A percentile compares a stretch with the other conserved stretches of the same genome.
Conservation (phyloP, 1,140 invertebrate species). For the Uloborus diversus region DNA sequence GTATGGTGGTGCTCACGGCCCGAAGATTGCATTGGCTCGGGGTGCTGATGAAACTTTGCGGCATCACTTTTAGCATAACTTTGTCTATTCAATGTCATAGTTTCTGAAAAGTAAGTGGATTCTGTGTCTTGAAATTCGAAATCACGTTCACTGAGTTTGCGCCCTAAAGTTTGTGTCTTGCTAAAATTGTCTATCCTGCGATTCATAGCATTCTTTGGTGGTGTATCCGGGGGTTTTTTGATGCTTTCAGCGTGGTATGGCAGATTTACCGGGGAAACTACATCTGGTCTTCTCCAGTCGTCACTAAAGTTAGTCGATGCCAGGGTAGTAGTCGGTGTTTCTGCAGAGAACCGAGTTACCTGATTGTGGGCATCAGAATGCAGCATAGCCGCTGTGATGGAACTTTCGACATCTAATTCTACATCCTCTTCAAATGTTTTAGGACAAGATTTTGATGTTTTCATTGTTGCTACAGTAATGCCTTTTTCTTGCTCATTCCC, state of each 20-base stretch:
- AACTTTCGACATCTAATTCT: constrained; percentile 38
- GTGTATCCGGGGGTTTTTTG: constrained; percentile 33
- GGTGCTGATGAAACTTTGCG: constrained; percentile 17
- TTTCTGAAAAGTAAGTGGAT: constrained; percentile 27
- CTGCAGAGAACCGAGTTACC: constrained; percentile 41
- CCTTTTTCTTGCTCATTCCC: constrained; percentile 31
- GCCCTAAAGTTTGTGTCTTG: constrained; percentile 33
- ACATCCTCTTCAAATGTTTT: constrained; percentile 68
- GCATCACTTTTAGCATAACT: constrained; percentile 29
- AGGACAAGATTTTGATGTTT: constrained; percentile 68
- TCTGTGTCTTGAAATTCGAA: constrained; percentile 19
- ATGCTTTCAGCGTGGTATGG: constrained; percentile 14
- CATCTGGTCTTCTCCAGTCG: constrained; percentile 43
- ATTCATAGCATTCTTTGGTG: constrained; percentile 17
- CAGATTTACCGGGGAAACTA: constrained; percentile 32
- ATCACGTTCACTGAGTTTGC: constrained; percentile 22
- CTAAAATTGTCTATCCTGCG: constrained; percentile 25
- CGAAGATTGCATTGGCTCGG: too few relatives aligned
- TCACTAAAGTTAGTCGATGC: constrained; percentile 39
- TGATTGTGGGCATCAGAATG: constrained; percentile 39
- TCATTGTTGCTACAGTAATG: constrained; percentile 10
- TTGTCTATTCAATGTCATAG: constrained; percentile 44
- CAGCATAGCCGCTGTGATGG: constrained; percentile 34
- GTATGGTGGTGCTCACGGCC: constrained; percentile 10
- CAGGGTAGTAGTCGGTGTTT: constrained; percentile 38